Evolutionary conservation across 2,113 vertebrate species (phyloP).

Genomic region (Pollachius pollachius): DNA sequence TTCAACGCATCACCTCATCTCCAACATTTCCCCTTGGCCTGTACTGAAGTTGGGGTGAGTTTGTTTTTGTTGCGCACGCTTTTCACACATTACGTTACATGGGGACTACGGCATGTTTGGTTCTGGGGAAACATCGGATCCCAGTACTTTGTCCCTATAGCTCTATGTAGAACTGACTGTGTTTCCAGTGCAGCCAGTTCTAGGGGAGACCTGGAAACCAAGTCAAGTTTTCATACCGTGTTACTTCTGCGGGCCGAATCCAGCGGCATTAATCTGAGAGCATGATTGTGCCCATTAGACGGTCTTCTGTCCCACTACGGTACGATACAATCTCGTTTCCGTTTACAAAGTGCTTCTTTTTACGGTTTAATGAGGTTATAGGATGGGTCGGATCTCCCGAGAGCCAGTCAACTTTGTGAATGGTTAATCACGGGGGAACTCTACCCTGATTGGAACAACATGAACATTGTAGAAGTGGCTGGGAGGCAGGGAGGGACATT

Average conservation of each 20-base stretch:
- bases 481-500: constrained; percentile 69
- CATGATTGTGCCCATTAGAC: too few relatives aligned
- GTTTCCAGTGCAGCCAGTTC: too few relatives aligned
- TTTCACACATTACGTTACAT: constrained; percentile 53
- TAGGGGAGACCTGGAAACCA: too few relatives aligned
- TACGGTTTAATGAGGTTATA: too few relatives aligned
- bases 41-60: constrained; percentile 70
- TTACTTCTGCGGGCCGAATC: too few relatives aligned
- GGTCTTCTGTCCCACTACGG: too few relatives aligned
- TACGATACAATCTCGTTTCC: too few relatives aligned
- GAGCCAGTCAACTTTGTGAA: not conserved
- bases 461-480: constrained; percentile 63
- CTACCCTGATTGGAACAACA: constrained; percentile 26
- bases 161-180: too few relatives aligned
- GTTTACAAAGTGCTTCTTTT: too few relatives aligned
- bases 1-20: not conserved
- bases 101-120: constrained; percentile 42
- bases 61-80: constrained; percentile 44
- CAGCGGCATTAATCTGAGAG: too few relatives aligned
- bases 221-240: too few relatives aligned
- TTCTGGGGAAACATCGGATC: constrained; percentile 31
- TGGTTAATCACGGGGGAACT: not conserved
- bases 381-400: too few relatives aligned
- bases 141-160: constrained; percentile 2
- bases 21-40: constrained; percentile 20